Percentiles rank a stretch among this genome's conserved stretches.
These are phyloP conservation scores for Xiphophorus couchianus DNA, from an alignment of 2,113 vertebrate species.

Conservation along the genomic window DNA sequence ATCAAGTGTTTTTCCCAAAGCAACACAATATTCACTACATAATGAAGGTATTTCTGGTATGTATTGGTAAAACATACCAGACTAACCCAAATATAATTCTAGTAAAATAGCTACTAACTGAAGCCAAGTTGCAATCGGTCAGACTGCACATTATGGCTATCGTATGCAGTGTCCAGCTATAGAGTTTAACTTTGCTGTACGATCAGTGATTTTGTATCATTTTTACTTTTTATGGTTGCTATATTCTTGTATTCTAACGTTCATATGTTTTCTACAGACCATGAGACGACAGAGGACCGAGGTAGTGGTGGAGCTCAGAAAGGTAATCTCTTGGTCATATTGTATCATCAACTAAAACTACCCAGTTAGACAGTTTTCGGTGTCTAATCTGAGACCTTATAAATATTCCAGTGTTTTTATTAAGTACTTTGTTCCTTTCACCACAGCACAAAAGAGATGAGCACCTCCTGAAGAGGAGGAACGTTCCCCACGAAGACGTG, in stretches of 20 bases:
- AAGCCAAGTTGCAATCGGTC: neutral
- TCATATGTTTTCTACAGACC: slow-evolving; percentile 79
- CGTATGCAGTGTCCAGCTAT: neutral
- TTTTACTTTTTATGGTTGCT: neutral
- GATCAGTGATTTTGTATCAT: neutral
- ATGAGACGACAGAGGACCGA: slow-evolving; percentile 99
- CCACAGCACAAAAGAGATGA: slow-evolving; percentile 96
- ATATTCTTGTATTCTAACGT: neutral
- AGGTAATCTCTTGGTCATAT: slow-evolving; percentile 80
- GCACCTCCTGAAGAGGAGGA: slow-evolving; percentile 96
- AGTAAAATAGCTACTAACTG: no score
- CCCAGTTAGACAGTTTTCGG: neutral
- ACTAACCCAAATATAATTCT: no score
- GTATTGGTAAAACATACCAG: no score
- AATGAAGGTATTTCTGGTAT: no score
- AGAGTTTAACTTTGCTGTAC: neutral
- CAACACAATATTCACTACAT: no score
- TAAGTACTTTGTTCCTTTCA: neutral
- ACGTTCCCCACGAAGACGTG: slow-evolving; percentile 95
- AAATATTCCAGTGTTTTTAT: neutral
- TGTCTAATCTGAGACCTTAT: neutral
- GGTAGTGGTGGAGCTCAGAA: slow-evolving; percentile 96
- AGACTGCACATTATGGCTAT: neutral
- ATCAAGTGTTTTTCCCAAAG: no score
- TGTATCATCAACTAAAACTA: neutral